These are phyloP conservation scores for Tauraco erythrolophus DNA, from an alignment of 2,113 vertebrate species.

Conservation along the genomic window DNA sequence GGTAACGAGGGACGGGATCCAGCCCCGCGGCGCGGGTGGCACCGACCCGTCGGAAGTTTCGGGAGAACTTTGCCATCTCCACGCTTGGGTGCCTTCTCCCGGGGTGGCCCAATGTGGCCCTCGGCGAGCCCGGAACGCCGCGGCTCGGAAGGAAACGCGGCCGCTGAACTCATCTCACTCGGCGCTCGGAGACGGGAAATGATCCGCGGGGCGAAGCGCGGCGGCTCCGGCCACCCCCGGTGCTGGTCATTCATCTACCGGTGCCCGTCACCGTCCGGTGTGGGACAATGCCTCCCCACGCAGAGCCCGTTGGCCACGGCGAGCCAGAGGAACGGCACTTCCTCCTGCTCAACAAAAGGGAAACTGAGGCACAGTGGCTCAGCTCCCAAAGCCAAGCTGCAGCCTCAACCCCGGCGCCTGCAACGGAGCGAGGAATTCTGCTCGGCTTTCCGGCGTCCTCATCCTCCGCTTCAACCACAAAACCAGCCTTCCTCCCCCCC, in stretches of 20 bases:
- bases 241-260: neutral
- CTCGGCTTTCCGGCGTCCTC: constrained; percentile 3
- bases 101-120: neutral
- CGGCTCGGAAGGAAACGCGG: fast-evolving
- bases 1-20: fast-evolving
- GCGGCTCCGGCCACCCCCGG: neutral
- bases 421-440: constrained; percentile 13
- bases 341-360: neutral
- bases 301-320: neutral
- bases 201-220: neutral
- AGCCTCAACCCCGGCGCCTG: neutral
- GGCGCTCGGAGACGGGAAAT: neutral
- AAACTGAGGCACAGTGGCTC: neutral
- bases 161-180: neutral
- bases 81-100: neutral
- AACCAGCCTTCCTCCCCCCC: constrained; percentile 40
- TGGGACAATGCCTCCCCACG: too few species aligned
- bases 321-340: fast-evolving
- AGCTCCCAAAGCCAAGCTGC: neutral
- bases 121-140: fast-evolving
- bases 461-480: constrained; percentile 20
- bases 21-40: neutral
- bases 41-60: neutral
- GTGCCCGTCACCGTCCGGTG: fast-evolving
- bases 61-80: fast-evolving